Conservation (phyloP, 2,797 vertebrate species). For the Peromyscus nudipes region DNA sequence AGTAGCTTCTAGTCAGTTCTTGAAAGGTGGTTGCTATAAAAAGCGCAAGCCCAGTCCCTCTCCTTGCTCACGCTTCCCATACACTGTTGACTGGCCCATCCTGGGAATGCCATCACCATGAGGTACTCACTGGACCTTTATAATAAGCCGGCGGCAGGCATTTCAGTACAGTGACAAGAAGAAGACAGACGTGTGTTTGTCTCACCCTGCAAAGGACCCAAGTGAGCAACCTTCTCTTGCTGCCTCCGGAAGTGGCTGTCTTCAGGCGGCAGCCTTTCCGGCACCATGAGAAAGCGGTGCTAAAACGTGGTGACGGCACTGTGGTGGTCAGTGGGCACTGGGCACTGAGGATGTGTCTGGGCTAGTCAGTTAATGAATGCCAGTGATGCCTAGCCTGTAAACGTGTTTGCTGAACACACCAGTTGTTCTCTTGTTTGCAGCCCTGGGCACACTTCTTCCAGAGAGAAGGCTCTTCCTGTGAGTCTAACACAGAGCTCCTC, state of each 20-base stretch:
- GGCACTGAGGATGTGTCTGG: not conserved
- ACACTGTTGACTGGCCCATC: not conserved
- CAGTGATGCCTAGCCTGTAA: rapidly evolving
- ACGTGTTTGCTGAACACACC: not conserved
- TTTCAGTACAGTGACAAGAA: no score
- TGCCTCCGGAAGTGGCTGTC: not conserved
- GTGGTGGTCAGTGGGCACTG: not conserved
- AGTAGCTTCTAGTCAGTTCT: not conserved
- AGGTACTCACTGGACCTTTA: not conserved
- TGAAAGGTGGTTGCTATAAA: not conserved
- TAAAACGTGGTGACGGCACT: not conserved
- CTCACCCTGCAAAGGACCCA: not conserved
- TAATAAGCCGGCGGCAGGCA: not conserved
- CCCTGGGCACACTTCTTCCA: no score
- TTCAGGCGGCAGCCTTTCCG: not conserved
- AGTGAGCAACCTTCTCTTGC: not conserved
- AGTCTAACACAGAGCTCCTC: rapidly evolving
- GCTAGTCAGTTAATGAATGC: not conserved
- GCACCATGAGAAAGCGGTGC: not conserved
- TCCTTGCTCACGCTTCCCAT: not conserved
- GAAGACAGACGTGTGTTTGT: not conserved
- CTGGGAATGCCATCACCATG: no score
- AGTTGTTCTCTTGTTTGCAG: not conserved
- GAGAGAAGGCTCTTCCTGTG: not conserved
- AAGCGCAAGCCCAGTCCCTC: not conserved